phyloP scores from a whole-genome alignment of 2,797 vertebrate species.

The Halcyon badia region DNA sequence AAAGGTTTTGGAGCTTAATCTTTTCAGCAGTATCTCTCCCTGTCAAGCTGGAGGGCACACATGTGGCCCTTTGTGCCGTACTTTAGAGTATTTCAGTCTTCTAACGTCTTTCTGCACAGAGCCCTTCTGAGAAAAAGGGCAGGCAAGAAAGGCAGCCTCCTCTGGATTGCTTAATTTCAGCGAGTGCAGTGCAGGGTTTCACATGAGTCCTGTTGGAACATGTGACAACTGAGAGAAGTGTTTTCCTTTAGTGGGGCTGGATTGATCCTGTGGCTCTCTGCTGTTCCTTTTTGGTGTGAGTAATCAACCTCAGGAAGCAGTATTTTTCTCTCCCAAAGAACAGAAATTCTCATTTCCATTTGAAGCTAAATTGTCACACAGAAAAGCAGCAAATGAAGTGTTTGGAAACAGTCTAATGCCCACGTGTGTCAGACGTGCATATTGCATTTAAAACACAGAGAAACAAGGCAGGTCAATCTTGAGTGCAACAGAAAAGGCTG shows the following conservation, averaged over 20 bases:
- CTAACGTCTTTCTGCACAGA: not conserved
- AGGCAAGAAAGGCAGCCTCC: not conserved
- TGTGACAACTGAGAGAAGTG: not conserved
- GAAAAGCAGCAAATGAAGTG: not conserved
- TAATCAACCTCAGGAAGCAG: not conserved
- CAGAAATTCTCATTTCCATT: not conserved
- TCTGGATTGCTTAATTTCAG: not conserved
- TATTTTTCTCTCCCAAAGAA: not conserved
- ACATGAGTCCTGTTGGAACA: not conserved
- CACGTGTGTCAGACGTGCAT: accelerated
- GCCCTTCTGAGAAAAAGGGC: not conserved
- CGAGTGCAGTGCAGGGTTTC: not conserved
- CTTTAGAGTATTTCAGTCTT: not conserved
- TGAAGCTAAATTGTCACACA: not conserved
- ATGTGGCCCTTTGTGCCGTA: accelerated
- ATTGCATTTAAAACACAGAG: not conserved
- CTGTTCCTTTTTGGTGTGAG: not conserved
- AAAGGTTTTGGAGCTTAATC: not conserved
- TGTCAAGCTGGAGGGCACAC: not conserved
- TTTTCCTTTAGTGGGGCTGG: not conserved
- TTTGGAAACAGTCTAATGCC: not conserved
- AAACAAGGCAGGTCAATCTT: accelerated
- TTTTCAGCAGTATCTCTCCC: not conserved
- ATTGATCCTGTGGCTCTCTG: not conserved
- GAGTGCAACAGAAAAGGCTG: not conserved